phyloP scores from a whole-genome alignment of 2,113 vertebrate genomes.

The Rhea pennata region DNA sequence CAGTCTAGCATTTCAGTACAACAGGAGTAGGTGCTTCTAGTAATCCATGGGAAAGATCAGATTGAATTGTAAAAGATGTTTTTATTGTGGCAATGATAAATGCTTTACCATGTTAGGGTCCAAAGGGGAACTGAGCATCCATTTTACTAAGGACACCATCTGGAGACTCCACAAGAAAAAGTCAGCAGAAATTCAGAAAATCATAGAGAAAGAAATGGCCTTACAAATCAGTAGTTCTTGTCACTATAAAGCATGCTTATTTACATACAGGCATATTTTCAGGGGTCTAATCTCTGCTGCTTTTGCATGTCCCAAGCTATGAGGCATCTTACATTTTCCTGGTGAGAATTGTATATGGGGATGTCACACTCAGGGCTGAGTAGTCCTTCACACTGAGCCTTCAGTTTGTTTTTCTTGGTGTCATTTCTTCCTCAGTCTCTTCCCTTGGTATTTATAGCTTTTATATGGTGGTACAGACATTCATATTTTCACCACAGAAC shows the following conservation, averaged over 20 bases:
- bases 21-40: conserved; percentile 32
- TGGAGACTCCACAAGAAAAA: background rate
- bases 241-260: background rate
- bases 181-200: background rate
- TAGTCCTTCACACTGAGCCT: background rate
- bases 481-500: background rate
- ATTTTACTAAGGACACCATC: background rate
- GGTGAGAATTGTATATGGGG: background rate
- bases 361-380: background rate
- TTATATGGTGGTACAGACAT: background rate
- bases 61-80: conserved; percentile 50
- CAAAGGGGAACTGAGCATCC: background rate
- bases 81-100: background rate
- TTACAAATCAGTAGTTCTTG: background rate
- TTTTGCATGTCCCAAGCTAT: background rate
- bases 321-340: background rate
- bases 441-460: conserved; percentile 9
- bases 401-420: background rate
- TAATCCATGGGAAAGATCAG: conserved; percentile 61
- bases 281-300: background rate
- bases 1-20: conserved; percentile 45
- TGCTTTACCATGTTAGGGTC: background rate
- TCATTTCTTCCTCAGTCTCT: background rate
- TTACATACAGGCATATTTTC: background rate
- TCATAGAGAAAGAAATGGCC: background rate